Percentiles rank a stretch among this genome's conserved stretches.
Evolutionary conservation across 1,140 invertebrate species (phyloP).

Genomic region (Drosophila elegans): DNA sequence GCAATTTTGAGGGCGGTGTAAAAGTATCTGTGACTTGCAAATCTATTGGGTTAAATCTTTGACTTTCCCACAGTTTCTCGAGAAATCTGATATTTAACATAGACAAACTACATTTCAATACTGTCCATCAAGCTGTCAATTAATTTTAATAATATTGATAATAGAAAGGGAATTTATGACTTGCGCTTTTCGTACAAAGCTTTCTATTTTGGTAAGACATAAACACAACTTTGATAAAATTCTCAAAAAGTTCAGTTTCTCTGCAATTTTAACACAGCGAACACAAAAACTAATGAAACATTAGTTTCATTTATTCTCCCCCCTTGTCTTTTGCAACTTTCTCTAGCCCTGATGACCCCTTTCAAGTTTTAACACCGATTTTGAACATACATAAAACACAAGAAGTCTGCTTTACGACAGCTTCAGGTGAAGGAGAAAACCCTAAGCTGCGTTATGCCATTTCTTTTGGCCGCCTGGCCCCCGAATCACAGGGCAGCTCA

Average conservation of each 20-base stretch:
- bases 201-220: neutral
- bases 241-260: no score
- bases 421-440: constrained; percentile 27
- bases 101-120: neutral
- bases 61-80: neutral
- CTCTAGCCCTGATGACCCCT: neutral
- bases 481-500: constrained; percentile 49
- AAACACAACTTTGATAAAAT: neutral
- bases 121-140: neutral
- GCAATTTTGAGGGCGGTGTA: neutral
- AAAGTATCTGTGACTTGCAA: constrained; percentile 20
- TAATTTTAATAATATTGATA: neutral
- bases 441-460: constrained; percentile 44
- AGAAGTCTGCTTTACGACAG: constrained; percentile 36
- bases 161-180: neutral
- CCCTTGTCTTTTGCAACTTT: constrained; percentile 14
- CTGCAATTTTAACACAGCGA: neutral
- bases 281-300: constrained; percentile 28
- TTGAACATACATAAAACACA: constrained; percentile 5
- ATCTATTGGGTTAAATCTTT: neutral
- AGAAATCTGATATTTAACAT: neutral
- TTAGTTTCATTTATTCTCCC: constrained; percentile 40
- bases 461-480: constrained; percentile 30
- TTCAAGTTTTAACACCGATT: constrained; percentile 21
- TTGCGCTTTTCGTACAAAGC: neutral